phyloP scores from a whole-genome alignment of 2,113 vertebrate species.

The Ceuthmochares aereus region DNA sequence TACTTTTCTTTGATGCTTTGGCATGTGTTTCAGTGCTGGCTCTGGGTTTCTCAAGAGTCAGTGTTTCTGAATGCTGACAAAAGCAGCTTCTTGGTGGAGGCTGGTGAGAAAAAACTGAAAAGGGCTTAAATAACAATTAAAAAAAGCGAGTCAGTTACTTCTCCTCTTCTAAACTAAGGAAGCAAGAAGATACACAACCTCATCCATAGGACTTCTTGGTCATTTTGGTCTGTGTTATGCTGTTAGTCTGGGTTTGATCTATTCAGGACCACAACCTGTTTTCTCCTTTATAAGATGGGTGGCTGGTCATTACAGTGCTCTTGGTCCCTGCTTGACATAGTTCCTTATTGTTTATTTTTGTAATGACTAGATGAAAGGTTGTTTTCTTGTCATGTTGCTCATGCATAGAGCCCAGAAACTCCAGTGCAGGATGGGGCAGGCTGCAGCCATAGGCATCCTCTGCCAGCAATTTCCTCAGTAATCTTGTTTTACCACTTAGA shows the following conservation, averaged over 20 bases:
- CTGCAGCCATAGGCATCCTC: not conserved
- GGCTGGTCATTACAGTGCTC: not conserved
- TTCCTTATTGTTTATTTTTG: not conserved
- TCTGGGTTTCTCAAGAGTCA: slow-evolving; percentile 48
- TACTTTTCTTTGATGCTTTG: slow-evolving; percentile 63
- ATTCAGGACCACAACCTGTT: not conserved
- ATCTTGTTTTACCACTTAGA: not conserved
- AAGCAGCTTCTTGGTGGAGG: slow-evolving; percentile 38
- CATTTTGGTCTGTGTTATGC: not conserved
- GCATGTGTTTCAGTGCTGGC: slow-evolving; percentile 24
- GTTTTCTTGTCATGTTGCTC: not conserved
- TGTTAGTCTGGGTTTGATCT: not conserved
- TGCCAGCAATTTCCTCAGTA: not conserved
- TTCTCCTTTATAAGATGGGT: not conserved
- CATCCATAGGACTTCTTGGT: not conserved
- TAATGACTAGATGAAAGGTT: not conserved
- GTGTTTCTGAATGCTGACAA: slow-evolving; percentile 54
- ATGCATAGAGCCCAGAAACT: not conserved
- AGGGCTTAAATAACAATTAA: not conserved
- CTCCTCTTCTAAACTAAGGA: not conserved
- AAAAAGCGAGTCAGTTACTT: not conserved
- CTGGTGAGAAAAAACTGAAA: slow-evolving; percentile 12
- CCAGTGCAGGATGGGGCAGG: not conserved
- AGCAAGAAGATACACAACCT: not conserved
- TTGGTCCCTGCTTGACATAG: not conserved